Percentiles rank a stretch among this genome's conserved stretches.
These are phyloP conservation scores for Pseudomyrmex concolor DNA, from an alignment of 1,140 invertebrate genomes.

Conservation along the genomic window DNA sequence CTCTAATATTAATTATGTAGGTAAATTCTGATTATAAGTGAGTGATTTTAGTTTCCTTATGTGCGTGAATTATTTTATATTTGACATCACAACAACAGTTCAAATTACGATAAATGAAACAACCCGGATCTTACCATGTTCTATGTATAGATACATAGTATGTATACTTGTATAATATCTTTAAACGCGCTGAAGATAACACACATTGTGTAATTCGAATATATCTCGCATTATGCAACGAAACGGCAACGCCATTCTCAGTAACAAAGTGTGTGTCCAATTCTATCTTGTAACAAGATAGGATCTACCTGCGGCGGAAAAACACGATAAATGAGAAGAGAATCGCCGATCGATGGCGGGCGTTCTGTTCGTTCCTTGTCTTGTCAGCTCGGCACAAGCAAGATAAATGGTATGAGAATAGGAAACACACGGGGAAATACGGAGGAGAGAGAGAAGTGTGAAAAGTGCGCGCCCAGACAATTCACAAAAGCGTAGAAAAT, in stretches of 20 bases:
- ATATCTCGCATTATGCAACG: slow-evolving; percentile 55
- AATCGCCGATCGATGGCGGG: slow-evolving; percentile 31
- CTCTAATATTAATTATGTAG: background rate
- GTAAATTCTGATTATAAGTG: background rate
- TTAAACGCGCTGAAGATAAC: slow-evolving; percentile 3
- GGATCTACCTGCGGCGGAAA: background rate
- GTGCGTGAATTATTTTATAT: background rate
- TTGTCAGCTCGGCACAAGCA: slow-evolving; percentile 64
- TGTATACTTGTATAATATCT: background rate
- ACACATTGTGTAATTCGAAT: slow-evolving; percentile 16
- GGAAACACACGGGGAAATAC: slow-evolving; percentile 42
- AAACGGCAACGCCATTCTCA: slow-evolving; percentile 41
- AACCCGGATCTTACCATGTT: background rate
- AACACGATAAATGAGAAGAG: slow-evolving; percentile 27
- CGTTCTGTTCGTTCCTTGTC: slow-evolving; percentile 51
- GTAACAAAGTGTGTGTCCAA: slow-evolving; percentile 46
- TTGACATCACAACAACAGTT: background rate
- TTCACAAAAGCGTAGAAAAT: slow-evolving; percentile 72
- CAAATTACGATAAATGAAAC: background rate
- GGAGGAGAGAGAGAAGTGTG: slow-evolving; percentile 43
- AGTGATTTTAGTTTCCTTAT: too few relatives aligned
- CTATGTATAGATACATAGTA: background rate
- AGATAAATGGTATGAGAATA: slow-evolving; percentile 50
- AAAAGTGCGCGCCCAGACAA: slow-evolving; percentile 70
- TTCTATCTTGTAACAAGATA: slow-evolving; percentile 25